Evolutionary conservation across 2,888 invertebrate species (phyloP).

Genomic region (Timema podura): DNA sequence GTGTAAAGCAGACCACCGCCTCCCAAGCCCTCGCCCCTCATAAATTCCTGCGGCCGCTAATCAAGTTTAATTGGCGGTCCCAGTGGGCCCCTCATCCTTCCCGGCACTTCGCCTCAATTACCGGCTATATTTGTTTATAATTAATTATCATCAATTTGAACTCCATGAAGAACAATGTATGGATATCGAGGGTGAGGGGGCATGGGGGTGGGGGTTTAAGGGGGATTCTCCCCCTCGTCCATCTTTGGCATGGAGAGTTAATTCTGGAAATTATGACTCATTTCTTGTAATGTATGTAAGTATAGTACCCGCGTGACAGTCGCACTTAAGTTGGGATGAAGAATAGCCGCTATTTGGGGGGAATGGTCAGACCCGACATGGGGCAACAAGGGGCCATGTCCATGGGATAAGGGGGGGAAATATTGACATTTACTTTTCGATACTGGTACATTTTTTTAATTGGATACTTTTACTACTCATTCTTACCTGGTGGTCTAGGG

Average conservation of each 20-base stretch:
- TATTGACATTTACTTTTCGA: too few relatives aligned
- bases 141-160: conserved; percentile 20
- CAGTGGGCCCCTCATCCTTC: background rate
- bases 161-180: conserved; percentile 2
- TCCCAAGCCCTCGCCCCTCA: conserved; percentile 15
- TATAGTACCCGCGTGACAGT: background rate
- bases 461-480: too few relatives aligned
- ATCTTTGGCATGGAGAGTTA: conserved; percentile 10
- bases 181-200: background rate
- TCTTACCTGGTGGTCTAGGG: too few relatives aligned
- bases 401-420: too few relatives aligned
- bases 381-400: too few relatives aligned
- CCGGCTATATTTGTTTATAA: conserved; percentile 14
- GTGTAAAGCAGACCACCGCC: background rate
- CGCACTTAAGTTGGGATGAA: background rate
- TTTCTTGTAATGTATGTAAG: conserved; percentile 22
- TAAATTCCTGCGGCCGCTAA: conserved; percentile 7
- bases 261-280: conserved; percentile 20
- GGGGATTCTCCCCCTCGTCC: background rate
- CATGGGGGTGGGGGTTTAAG: background rate
- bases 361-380: too few relatives aligned
- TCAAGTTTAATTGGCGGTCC: conserved; percentile 9
- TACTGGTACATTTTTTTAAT: too few relatives aligned
- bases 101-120: background rate
- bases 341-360: background rate